Percentiles rank a stretch among this genome's conserved stretches.
Evolutionary conservation across 2,888 invertebrate species (phyloP).

Genomic region (Stenodema calcarata): DNA sequence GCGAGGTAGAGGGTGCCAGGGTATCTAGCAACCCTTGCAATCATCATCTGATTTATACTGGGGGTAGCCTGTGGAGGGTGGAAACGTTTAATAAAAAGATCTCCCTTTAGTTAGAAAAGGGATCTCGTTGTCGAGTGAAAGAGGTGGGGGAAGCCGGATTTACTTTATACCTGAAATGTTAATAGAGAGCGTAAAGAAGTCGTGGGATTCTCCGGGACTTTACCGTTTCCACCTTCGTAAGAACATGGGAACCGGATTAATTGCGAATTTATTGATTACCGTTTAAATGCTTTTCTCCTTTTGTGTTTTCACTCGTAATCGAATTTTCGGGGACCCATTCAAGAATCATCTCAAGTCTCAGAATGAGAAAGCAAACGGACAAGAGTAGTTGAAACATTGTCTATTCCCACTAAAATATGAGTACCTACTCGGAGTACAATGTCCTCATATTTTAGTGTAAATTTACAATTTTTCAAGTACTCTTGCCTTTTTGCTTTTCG

Average conservation of each 20-base stretch:
- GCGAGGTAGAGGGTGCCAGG: neutral
- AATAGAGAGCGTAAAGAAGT: constrained; percentile 26
- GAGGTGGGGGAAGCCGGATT: neutral
- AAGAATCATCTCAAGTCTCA: too few species aligned
- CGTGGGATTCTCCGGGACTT: neutral
- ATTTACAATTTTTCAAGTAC: too few species aligned
- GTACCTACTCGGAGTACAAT: too few species aligned
- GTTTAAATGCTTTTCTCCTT: neutral
- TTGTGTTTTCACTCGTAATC: too few species aligned
- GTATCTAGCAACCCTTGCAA: constrained; percentile 5
- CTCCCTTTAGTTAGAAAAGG: constrained; percentile 13
- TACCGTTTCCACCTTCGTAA: neutral
- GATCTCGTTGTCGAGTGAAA: neutral
- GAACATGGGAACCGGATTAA: neutral
- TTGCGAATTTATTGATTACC: neutral
- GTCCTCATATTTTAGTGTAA: too few species aligned
- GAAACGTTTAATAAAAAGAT: constrained; percentile 37
- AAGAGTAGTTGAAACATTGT: too few species aligned
- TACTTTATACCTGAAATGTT: constrained; percentile 38
- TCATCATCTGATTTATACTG: constrained; percentile 40
- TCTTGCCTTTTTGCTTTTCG: too few species aligned
- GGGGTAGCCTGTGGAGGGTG: neutral
- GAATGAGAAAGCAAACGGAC: too few species aligned
- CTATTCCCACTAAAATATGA: too few species aligned
- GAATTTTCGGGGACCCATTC: too few species aligned